Evolutionary conservation across 1,140 invertebrate genomes (phyloP), one percentile per base, ranked within the genome.

Genomic region (Drosophila orosa): DNA sequence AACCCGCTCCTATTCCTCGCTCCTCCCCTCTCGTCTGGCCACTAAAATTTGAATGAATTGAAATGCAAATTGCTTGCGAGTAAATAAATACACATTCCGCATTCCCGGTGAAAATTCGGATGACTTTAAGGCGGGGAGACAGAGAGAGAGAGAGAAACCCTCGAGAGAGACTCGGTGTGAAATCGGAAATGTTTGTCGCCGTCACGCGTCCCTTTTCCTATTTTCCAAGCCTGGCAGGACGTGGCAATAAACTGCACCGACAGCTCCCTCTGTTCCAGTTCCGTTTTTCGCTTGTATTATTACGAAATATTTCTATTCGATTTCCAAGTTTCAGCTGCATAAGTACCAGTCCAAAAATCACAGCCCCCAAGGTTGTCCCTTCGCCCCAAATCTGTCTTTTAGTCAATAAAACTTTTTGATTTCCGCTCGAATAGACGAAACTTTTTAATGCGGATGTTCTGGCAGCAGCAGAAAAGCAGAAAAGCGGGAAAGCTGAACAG

Each of bases 331-430:
- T 74, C 69, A 62, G 57, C 63, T 60, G 48, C 47, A 63, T 67
- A 62, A 66, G 40, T 29, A 61, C 31, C 29, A 15, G 48, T 52
- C 48, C 29, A 25, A 47, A 37, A 47, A 10, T n/a, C 25, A 1
- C 15, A 56, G 12, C 7, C 31, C 31, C 31, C 55, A 48, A 37
- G 45, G 48, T 52, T 24, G 24, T 37, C 35, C 22, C 19, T 39
- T 37, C 31, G 48, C 63, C 35, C 31, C 33, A 54, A 54, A 37
- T 63, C 76, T 86, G 78, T 85, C 65, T 75, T 72, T 82, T 76
- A 82, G 55, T 86, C 82, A 82, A 86, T 86, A 82, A 79, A 86
- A 87, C 83, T 86, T 86, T 86, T 83, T 82, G 82, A 86, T 86
- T 86, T 86, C 83, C 83, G 82, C 83, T 86, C 71, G 83, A 86